These are phyloP conservation scores for Serripes groenlandicus DNA, from an alignment of 2,888 invertebrate genomes.

Conservation along the genomic window DNA sequence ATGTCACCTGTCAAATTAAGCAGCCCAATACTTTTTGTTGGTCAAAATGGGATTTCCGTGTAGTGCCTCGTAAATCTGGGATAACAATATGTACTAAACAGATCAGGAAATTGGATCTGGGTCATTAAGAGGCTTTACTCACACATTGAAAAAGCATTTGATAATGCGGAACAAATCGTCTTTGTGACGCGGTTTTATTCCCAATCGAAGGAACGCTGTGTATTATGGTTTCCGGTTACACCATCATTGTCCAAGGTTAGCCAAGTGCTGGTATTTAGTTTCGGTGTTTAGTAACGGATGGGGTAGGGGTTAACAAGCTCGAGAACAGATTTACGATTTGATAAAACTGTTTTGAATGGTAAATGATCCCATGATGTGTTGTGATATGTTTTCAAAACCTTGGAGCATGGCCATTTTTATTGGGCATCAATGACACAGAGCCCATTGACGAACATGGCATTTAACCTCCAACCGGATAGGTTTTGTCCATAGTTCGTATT, in stretches of 20 bases:
- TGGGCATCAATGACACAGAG: conserved; percentile 11
- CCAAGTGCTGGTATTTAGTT: conserved; percentile 17
- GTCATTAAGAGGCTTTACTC: conserved; percentile 51
- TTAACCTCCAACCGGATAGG: too few relatives aligned
- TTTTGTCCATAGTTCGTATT: too few relatives aligned
- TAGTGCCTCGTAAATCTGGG: conserved; percentile 25
- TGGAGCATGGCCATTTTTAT: conserved; percentile 18
- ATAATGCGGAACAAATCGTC: conserved; percentile 49
- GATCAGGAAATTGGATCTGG: conserved; percentile 41
- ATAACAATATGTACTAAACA: conserved; percentile 33
- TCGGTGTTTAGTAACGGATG: conserved; percentile 21
- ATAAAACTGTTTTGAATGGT: conserved; percentile 16
- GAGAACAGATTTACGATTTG: conserved; percentile 39
- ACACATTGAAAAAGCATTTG: conserved; percentile 36
- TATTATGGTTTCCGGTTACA: conserved; percentile 36
- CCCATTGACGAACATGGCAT: too few relatives aligned
- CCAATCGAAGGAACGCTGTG: conserved; percentile 14
- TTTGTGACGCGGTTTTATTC: conserved; percentile 41
- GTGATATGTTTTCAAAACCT: conserved; percentile 7
- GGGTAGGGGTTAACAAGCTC: conserved; percentile 47
- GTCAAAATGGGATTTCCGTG: conserved; percentile 30
- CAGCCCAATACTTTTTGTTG: conserved; percentile 27
- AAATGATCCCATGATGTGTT: neutral
- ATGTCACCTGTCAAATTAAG: conserved; percentile 36
- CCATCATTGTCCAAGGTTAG: conserved; percentile 25